Evolutionary conservation across 2,888 invertebrate genomes (phyloP).

Genomic region (Endomychus coccineus): DNA sequence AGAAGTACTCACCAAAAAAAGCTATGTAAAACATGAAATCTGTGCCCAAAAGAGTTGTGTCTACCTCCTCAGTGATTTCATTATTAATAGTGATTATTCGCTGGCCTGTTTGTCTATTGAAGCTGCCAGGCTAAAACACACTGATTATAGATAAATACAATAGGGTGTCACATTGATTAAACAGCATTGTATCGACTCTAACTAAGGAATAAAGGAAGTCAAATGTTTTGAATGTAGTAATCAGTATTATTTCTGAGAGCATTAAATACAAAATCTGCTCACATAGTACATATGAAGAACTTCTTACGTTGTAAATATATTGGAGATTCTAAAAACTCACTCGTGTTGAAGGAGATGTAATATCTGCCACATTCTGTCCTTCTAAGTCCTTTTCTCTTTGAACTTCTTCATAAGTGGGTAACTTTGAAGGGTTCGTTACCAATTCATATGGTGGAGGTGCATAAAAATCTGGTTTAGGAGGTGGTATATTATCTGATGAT

Average conservation of each 20-base stretch:
- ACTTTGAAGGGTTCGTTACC: constrained; percentile 64
- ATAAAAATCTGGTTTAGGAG: constrained; percentile 75
- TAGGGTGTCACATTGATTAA: too few relatives aligned
- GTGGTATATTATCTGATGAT: constrained; percentile 59
- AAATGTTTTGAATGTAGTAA: too few relatives aligned
- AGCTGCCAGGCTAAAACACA: too few relatives aligned
- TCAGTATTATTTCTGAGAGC: too few relatives aligned
- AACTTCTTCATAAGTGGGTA: constrained; percentile 89
- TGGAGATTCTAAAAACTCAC: constrained; percentile 6
- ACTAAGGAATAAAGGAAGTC: too few relatives aligned
- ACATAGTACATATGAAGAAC: too few relatives aligned
- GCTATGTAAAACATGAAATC: constrained; percentile 91
- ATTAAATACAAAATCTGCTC: too few relatives aligned
- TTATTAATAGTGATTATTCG: constrained; percentile 66
- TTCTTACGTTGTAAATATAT: too few relatives aligned
- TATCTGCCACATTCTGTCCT: constrained; percentile 47
- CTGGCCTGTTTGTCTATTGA: too few relatives aligned
- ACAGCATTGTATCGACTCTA: too few relatives aligned
- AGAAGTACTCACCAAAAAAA: constrained; percentile 62
- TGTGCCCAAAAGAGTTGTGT: constrained; percentile 78
- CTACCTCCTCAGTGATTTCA: constrained; percentile 65
- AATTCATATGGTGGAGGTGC: constrained; percentile 86
- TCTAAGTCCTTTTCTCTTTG: constrained; percentile 79
- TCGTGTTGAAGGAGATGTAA: constrained; percentile 6
- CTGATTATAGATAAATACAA: too few relatives aligned